Evolutionary conservation across 2,113 vertebrate genomes (phyloP), one percentile per base, ranked within the genome.

Genomic region (Ornithorhynchus anatinus): DNA sequence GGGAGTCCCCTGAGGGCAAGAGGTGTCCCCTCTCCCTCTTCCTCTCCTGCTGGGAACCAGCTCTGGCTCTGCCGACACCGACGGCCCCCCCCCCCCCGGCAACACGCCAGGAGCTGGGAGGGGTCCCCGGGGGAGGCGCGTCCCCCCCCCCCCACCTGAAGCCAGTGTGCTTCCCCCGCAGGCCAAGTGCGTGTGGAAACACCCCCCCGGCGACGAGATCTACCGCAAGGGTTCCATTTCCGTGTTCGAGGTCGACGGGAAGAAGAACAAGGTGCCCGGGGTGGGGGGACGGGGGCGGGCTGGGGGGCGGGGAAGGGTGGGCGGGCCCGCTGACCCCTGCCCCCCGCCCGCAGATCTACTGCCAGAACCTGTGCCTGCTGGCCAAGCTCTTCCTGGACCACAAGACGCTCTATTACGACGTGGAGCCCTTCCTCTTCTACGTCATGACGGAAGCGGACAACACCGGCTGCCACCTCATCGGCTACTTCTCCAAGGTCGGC

Each of bases 101-200:
- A n/a, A n/a, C n/a, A n/a, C n/a, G n/a, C n/a, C n/a, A n/a, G n/a
- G n/a, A n/a, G n/a, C n/a, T n/a, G n/a, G n/a, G n/a, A n/a, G n/a
- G n/a, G n/a, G n/a, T n/a, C n/a, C n/a, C n/a, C n/a, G n/a, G n/a
- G n/a, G n/a, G n/a, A n/a, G n/a, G n/a, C n/a, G n/a, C n/a, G n/a
- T n/a, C n/a, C n/a, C n/a, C n/a, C n/a, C n/a, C n/a, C n/a, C n/a
- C n/a, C n/a, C 48, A 1, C 15, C 13, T 76, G 6, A 45, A 44
- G 36, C 40, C 25, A 44, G n/a, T 40, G 58, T 35, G 38, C 14
- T 79, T 88, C 37, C 66, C 52, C 56, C 62, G 2, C 19, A 99
- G 98, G 97, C 97, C 22, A 99, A 99, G 65, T 99, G 98, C 81
- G 97, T 99, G 40, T 99, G 98, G 98, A 99, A 99, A 63, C 98